Base-by-base conservation (phyloP, 2,888 invertebrate species). In the Eristalis tenax region DNA sequence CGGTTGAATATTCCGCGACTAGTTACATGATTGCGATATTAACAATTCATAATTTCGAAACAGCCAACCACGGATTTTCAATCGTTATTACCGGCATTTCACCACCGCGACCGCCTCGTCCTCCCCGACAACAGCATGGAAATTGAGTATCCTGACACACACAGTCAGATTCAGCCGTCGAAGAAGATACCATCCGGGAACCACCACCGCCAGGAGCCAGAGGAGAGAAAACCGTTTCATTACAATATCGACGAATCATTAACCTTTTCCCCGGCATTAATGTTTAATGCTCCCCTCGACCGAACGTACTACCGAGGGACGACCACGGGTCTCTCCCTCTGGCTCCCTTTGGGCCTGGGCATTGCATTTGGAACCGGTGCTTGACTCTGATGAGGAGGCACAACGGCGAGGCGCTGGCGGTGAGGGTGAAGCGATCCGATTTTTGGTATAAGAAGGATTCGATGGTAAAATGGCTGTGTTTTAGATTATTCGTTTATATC, bases 191-290 rank as follows among this genome's bases (percentile, higher is more conserved):
- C 50, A 18, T 50, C 18, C 5, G 50, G 50, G n/a, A 50, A 6
- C 50, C 50, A 50, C 59, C 15, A 59, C 26, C 23, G 22, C 5
- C 50, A n/a, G 18, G 50, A n/a, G 18, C 18, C 2, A 2, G 50
- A 4, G n/a, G 50, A n/a, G n/a, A 6, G 6, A 18, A 50, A 50
- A 50, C 28, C 40, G 66, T 84, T 84, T 81, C 84, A 81, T 81
- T 81, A 81, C 71, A 81, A 85, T 73, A 69, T 76, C 73, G 82
- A 78, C 18, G 23, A 71, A 86, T 82, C 71, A 82, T 85, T 74
- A 85, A 85, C 77, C 82, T 65, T 68, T 65, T 70, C 74, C 61
- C 32, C 65, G 65, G 77, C 74, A 83, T 86, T 75, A 82, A 83
- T 78, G 74, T 75, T 71, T 63, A 74, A 86, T 83, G 23, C 15